A percentile compares a stretch with the other conserved stretches of the same genome.
Evolutionary conservation across 2,888 invertebrate species (phyloP).

Genomic region (Macropis europaea): DNA sequence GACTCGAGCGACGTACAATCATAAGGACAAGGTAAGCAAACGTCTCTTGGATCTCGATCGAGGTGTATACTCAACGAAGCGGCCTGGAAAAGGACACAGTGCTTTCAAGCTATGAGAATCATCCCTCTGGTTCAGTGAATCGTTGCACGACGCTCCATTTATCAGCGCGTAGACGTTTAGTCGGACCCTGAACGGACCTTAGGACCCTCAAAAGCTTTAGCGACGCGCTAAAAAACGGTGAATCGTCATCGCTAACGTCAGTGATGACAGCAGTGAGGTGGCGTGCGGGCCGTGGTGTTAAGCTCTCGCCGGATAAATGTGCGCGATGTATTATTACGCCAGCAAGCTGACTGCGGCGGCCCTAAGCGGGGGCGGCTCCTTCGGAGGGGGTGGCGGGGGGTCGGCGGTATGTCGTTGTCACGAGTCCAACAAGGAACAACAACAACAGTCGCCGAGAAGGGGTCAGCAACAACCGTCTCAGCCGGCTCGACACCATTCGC

Average conservation of each 20-base stretch:
- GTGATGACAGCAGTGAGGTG: conserved; percentile 78
- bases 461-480: conserved; percentile 55
- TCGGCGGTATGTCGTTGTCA: conserved; percentile 79
- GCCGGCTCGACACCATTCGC: conserved; percentile 48
- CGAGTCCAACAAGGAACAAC: conserved; percentile 63
- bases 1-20: too few relatives aligned
- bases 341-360: conserved; percentile 85
- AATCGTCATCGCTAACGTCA: conserved; percentile 69
- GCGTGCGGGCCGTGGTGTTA: conserved; percentile 77
- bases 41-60: too few relatives aligned
- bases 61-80: neutral
- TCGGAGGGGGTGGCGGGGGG: conserved; percentile 79
- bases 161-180: neutral
- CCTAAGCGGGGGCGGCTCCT: conserved; percentile 83
- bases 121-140: neutral
- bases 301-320: conserved; percentile 78
- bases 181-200: conserved; percentile 16
- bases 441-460: conserved; percentile 52
- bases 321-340: conserved; percentile 87
- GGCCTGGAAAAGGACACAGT: neutral
- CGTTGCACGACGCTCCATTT: neutral
- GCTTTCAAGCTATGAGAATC: conserved; percentile 1
- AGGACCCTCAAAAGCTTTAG: too few relatives aligned
- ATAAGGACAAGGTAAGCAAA: too few relatives aligned
- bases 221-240: conserved; percentile 44